phyloP scores from a whole-genome alignment of 37 sponge, comb jelly and placozoan genomes.

The Ianthella basta region DNA sequence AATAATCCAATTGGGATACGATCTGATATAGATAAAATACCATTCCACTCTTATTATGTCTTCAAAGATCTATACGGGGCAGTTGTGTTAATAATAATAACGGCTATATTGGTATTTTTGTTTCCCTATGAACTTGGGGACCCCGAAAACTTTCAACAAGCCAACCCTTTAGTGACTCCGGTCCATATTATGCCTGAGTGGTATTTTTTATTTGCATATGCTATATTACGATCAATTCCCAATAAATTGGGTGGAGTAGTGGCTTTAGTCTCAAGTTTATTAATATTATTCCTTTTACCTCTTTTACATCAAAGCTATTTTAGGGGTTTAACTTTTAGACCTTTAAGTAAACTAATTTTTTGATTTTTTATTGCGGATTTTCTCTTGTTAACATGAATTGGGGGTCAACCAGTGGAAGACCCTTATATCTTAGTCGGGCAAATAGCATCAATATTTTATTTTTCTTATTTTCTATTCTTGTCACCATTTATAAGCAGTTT shows the following conservation, averaged over 20 bases:
- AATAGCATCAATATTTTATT: slow-evolving; percentile 70
- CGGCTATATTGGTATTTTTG: slow-evolving; percentile 47
- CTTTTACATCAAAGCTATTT: slow-evolving; percentile 52
- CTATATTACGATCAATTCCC: slow-evolving; percentile 82
- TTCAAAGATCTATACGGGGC: slow-evolving; percentile 68
- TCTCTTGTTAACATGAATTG: slow-evolving; percentile 80
- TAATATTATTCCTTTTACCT: slow-evolving; percentile 70
- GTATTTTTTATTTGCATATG: slow-evolving; percentile 84
- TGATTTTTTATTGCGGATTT: slow-evolving; percentile 73
- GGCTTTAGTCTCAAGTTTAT: slow-evolving; percentile 63
- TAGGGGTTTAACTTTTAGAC: slow-evolving; percentile 61
- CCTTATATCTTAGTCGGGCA: slow-evolving; percentile 81
- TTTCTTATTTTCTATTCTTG: slow-evolving; percentile 77
- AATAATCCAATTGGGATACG: slow-evolving; percentile 69
- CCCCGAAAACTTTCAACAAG: slow-evolving; percentile 80
- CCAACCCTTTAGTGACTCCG: slow-evolving; percentile 80
- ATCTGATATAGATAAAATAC: slow-evolving; percentile 66
- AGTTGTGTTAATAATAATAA: slow-evolving; percentile 43
- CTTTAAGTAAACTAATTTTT: slow-evolving; percentile 68
- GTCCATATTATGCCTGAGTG: slow-evolving; percentile 82
- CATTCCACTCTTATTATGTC: slow-evolving; percentile 69
- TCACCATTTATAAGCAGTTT: slow-evolving; percentile 50
- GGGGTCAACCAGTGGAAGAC: slow-evolving; percentile 70
- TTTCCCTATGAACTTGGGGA: slow-evolving; percentile 71
- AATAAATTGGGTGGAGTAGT: slow-evolving; percentile 82